These are phyloP conservation scores for Urosaurus nigricauda DNA, from an alignment of 2,797 vertebrate genomes.

Conservation along the genomic window DNA sequence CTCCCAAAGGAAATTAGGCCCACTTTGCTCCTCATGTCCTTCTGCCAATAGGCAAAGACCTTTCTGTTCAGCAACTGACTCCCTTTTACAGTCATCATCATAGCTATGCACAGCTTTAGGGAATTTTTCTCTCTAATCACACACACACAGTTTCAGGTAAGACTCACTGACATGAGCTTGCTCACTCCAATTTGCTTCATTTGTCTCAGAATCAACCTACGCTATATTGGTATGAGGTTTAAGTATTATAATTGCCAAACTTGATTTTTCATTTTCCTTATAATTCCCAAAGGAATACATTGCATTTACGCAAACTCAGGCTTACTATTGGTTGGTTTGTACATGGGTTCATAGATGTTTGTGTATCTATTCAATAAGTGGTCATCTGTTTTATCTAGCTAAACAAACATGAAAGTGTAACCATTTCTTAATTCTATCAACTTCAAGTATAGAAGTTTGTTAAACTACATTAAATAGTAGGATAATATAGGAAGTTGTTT, in stretches of 20 bases:
- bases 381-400: not conserved
- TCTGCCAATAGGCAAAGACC: no score
- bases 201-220: not conserved
- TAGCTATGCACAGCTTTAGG: not conserved
- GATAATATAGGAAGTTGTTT: not conserved
- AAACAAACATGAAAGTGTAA: not conserved
- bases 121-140: conserved; percentile 19
- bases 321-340: not conserved
- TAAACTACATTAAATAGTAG: not conserved
- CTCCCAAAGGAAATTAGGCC: not conserved
- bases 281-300: not conserved
- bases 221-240: conserved; percentile 7
- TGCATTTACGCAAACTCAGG: not conserved
- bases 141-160: not conserved
- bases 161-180: not conserved
- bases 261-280: not conserved
- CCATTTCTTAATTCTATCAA: not conserved
- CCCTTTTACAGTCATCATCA: not conserved
- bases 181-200: conserved; percentile 43
- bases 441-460: not conserved
- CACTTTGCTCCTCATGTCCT: no score
- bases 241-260: not conserved
- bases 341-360: not conserved
- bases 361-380: not conserved
- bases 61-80: no score